A percentile compares a stretch with the other conserved stretches of the same genome.
phyloP scores from a whole-genome alignment of 2,797 vertebrate genomes.

The Apodemus agrarius region DNA sequence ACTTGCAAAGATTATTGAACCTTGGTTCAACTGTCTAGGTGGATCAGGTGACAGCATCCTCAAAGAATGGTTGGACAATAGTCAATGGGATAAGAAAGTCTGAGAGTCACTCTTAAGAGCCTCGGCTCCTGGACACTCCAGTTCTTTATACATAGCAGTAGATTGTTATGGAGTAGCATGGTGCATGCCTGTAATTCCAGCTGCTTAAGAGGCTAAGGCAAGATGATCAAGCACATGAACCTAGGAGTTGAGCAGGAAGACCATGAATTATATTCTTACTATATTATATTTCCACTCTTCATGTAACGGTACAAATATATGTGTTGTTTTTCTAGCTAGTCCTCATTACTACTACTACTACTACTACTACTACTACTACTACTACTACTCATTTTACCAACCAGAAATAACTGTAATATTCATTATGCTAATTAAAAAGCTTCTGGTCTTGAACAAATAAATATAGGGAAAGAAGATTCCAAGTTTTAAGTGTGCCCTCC shows the following conservation, averaged over 20 bases:
- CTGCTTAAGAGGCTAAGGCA: neutral
- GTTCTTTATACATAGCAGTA: neutral
- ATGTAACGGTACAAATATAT: neutral
- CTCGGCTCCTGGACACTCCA: neutral
- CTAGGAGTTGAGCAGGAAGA: neutral
- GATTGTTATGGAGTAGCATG: neutral
- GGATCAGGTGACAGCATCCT: neutral
- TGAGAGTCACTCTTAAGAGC: neutral
- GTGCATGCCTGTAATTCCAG: neutral
- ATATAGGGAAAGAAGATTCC: neutral
- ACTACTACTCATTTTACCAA: neutral
- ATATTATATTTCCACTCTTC: neutral
- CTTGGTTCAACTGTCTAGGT: neutral
- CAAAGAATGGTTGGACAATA: neutral
- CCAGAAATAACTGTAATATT: neutral
- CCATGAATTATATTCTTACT: neutral
- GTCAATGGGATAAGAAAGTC: neutral
- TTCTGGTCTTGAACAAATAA: constrained; percentile 1
- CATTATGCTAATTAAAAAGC: constrained; percentile 2
- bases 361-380: neutral
- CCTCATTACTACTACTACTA: too few relatives aligned
- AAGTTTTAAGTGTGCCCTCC: neutral
- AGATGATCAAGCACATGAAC: neutral
- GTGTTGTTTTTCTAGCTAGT: neutral
- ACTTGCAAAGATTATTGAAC: neutral